phyloP scores from a whole-genome alignment of 1,140 invertebrate species.

The Bombus turneri region DNA sequence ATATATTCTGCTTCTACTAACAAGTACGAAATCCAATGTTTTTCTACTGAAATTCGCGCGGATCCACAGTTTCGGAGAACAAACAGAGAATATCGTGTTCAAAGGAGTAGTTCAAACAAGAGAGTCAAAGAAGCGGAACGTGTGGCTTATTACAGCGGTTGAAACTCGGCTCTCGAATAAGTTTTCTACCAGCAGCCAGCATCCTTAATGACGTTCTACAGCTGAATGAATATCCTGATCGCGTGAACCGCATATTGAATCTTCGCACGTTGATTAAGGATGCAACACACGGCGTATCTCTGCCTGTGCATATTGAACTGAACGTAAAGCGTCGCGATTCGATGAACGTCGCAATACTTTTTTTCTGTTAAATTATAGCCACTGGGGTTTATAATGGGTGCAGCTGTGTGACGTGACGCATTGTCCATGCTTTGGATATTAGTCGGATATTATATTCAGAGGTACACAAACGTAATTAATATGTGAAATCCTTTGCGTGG shows the following conservation, averaged over 20 bases:
- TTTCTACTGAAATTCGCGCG: neutral
- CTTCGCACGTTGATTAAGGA: conserved; percentile 6
- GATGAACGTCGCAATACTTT: neutral
- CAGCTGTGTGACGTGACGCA: neutral
- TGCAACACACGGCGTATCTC: neutral
- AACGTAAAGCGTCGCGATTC: neutral
- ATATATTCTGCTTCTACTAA: too few relatives aligned
- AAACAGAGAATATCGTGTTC: too few relatives aligned
- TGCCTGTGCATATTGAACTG: conserved; percentile 2
- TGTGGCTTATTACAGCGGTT: conserved; percentile 2
- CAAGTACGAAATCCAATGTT: neutral
- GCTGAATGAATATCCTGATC: conserved; percentile 16
- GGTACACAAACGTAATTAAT: neutral
- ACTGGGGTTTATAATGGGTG: neutral
- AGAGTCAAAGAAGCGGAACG: neutral
- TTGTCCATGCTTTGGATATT: neutral
- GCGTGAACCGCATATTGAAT: conserved; percentile 30
- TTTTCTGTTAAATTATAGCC: neutral
- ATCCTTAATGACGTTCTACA: conserved; percentile 13
- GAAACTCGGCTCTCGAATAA: neutral
- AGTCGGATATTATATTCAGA: neutral
- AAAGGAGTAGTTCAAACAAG: neutral
- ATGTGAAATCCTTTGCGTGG: neutral
- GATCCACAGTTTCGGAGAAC: neutral
- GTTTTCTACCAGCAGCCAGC: neutral